Conservation (phyloP, 2,888 invertebrate species). For the Zaprionus bogoriensis region DNA sequence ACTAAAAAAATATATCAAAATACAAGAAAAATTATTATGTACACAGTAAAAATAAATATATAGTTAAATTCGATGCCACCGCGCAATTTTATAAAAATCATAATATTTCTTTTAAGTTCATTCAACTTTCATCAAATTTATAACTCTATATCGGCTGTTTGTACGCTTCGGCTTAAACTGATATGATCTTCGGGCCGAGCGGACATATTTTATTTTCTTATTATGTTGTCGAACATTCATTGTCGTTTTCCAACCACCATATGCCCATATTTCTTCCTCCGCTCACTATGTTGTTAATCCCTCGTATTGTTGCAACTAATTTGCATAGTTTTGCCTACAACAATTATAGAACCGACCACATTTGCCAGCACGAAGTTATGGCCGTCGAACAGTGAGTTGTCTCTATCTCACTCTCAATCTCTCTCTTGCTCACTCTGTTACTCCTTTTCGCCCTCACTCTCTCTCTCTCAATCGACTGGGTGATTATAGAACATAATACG, state of each 20-base stretch:
- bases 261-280: not conserved
- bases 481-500: constrained; percentile 71
- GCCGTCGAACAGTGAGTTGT: constrained; percentile 2
- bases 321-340: constrained; percentile 73
- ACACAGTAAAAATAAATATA: too few species aligned
- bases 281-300: constrained; percentile 7
- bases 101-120: not conserved
- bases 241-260: not conserved
- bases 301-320: constrained; percentile 35
- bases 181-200: not conserved
- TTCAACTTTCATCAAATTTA: not conserved
- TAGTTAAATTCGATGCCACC: too few species aligned
- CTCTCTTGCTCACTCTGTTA: not conserved
- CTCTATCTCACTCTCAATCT: not conserved
- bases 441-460: not conserved
- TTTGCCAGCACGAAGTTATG: constrained; percentile 33
- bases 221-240: not conserved
- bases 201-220: not conserved
- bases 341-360: constrained; percentile 68
- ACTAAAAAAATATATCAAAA: too few species aligned
- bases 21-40: too few species aligned
- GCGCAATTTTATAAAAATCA: too few species aligned
- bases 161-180: not conserved
- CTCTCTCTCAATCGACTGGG: constrained; percentile 19
- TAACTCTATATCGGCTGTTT: too few species aligned